Base-by-base conservation (phyloP, 1,140 invertebrate genomes). In the Kradibia gibbosae region DNA sequence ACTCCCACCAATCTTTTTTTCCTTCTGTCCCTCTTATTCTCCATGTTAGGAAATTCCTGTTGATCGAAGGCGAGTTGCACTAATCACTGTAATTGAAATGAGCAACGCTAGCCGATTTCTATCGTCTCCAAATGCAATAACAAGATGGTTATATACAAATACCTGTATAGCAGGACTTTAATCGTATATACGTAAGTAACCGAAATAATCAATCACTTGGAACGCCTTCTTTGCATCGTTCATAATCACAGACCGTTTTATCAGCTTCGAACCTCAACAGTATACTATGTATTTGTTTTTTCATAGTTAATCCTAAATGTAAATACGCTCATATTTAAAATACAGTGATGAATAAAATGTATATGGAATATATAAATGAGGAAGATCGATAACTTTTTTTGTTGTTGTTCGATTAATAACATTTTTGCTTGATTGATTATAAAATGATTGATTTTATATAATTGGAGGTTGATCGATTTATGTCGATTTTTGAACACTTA, bases 21-120 rank as follows among this genome's bases (percentile, higher is more conserved):
- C 0, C 7, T 20, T 28, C 39, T 60, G 36, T 20, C 50, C 34
- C 22, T 53, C n/a, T 11, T 20, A 36, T 42, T 0, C 34, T 36
- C 34, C n/a, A 20, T 20, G 31, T 76, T 39, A 62, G 60, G 17
- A 28, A 25, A 75, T 75, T 75, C 72, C 55, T 67, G 45, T 28
- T 48, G 72, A 81, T 81, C 72, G 45, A 62, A 25, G 36, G 1
- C 50, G 75, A 42, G 31, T 36, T 42, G 65, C 31, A 25, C 71
- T 81, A 81, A 81, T 81, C 72, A 67, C 72, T 75, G 72, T 81
- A 75, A 81, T 75, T 60, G 55, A 55, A 75, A 36, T 42, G 22
- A 67, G 60, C 39, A 25, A 77, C 53, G 53, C 57, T 62, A 48
- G 36, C 55, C 8, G 65, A 31, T 39, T 71, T 48, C 36, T 22